phyloP scores from a whole-genome alignment of 2,113 vertebrate genomes.

The Meles meles region DNA sequence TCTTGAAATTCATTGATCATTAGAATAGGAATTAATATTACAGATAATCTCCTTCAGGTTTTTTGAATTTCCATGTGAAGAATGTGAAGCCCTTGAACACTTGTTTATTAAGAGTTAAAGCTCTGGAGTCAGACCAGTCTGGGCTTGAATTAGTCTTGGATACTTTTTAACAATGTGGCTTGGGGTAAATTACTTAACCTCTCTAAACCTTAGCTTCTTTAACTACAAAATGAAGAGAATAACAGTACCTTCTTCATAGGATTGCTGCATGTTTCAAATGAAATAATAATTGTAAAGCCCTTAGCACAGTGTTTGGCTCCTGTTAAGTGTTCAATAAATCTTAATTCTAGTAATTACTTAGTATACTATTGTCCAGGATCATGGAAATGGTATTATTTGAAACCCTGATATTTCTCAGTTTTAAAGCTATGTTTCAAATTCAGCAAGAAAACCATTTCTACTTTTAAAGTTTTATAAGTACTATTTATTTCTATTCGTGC shows the following conservation, averaged over 20 bases:
- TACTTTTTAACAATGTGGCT: background rate
- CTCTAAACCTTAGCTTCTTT: background rate
- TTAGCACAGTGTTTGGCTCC: background rate
- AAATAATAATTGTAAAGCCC: background rate
- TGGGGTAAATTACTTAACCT: background rate
- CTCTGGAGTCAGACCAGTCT: background rate
- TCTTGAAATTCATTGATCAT: background rate
- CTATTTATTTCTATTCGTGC: background rate
- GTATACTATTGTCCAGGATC: background rate
- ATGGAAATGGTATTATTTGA: background rate
- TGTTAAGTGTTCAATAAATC: background rate
- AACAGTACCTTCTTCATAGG: background rate
- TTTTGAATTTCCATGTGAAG: background rate
- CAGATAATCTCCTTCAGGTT: background rate
- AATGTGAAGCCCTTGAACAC: background rate
- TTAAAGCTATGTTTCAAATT: background rate
- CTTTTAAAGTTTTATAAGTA: background rate
- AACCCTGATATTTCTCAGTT: background rate
- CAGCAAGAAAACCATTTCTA: background rate
- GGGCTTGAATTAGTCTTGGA: background rate
- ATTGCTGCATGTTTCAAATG: background rate
- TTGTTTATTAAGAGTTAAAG: background rate
- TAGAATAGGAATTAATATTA: background rate
- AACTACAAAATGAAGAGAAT: background rate
- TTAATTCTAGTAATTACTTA: background rate